Base-by-base conservation (phyloP, 2,888 invertebrate species). In the Gortyna flavago region DNA sequence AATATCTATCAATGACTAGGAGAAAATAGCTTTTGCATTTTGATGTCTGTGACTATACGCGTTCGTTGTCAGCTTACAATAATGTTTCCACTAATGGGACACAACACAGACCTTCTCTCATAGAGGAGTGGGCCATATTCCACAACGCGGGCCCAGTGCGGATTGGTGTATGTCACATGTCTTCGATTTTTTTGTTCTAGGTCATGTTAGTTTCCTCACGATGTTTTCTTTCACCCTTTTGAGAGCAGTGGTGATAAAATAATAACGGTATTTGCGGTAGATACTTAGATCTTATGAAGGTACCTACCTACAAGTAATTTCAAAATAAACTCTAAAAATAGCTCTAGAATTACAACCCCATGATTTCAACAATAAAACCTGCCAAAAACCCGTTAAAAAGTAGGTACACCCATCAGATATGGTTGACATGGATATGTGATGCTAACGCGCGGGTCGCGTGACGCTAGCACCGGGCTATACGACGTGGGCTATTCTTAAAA, bases 401-500 rank as follows among this genome's bases (percentile, higher is more conserved):
- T 72, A 80, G 80, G 85, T 80, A 80, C 72, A 83, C 85, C 72
- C 77, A 85, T 85, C 85, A 83, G 85, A 85, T 85, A 85, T 57
- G 83, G 75, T 29, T 87, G 87, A 85, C 84, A 88, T 75, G 84
- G 85, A 87, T 87, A 85, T 81, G 85, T 77, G 79, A 35, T 68
- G 76, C 84, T 89, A 88, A 88, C 83, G 87, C 75, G 85, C 69
- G 75, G 44, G 51, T 89, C 77, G 88, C 89, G 88, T 88, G 89
- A 51, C 78, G 32, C 72, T 6, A 54, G 18, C 72, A 59, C 62
- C 78, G 44, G 72, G 38, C 77, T 32, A 25, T 41, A 67, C 54
- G 62, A 75, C 64, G 81, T 0, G 21, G 59, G 0, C 38, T 79
- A 84, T 84, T 84, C 79, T 79, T 1, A 16, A 69, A 72, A 35